Conservation (phyloP, 2,113 vertebrate species). For the Saccopteryx leptura region DNA sequence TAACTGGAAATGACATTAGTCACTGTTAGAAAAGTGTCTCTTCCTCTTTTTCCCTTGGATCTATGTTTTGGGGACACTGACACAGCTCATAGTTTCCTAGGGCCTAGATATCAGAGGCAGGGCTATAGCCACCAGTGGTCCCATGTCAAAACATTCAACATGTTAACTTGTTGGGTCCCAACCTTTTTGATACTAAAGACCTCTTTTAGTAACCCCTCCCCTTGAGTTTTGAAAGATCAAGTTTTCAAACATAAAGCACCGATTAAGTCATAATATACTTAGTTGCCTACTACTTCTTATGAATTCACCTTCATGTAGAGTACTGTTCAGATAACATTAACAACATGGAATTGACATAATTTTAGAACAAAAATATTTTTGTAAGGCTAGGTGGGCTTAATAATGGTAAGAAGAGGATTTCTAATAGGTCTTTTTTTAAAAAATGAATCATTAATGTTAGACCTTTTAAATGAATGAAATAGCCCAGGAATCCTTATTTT, state of each 20-base stretch:
- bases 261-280: conserved; percentile 53
- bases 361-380: conserved; percentile 50
- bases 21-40: conserved; percentile 56
- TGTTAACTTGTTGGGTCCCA: conserved; percentile 49
- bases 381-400: background rate
- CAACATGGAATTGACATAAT: conserved; percentile 15
- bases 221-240: conserved; percentile 20
- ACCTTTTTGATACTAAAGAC: conserved; percentile 29
- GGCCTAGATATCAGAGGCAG: conserved; percentile 55
- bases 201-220: background rate
- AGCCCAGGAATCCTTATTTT: background rate
- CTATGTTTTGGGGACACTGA: conserved; percentile 56
- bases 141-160: conserved; percentile 24
- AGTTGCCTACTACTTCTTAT: background rate
- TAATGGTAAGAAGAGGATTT: background rate
- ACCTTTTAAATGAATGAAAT: conserved; percentile 6
- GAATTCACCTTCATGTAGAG: background rate
- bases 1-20: conserved; percentile 73
- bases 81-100: conserved; percentile 51
- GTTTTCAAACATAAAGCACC: conserved; percentile 29
- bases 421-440: background rate
- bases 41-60: conserved; percentile 50
- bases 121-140: conserved; percentile 12
- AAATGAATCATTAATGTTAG: conserved; percentile 1
- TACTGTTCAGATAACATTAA: conserved; percentile 2